A percentile compares a stretch with the other conserved stretches of the same genome.
phyloP scores from a whole-genome alignment of 2,888 invertebrate genomes.

The Ophonus ardosiacus region DNA sequence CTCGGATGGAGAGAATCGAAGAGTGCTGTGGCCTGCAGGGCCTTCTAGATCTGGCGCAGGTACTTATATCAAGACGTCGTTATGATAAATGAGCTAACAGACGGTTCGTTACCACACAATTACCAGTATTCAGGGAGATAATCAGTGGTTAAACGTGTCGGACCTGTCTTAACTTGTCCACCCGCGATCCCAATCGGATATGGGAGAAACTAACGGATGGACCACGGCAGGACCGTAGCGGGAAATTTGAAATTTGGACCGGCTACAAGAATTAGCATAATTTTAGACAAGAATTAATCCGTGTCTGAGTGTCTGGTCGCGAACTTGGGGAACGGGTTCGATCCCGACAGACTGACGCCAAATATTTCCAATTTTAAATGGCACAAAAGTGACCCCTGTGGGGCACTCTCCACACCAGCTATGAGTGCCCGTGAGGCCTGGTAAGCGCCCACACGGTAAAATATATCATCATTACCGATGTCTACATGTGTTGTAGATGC shows the following conservation, averaged over 20 bases:
- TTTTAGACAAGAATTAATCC: too few species aligned
- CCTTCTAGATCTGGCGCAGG: conserved; percentile 43
- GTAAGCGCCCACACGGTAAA: too few species aligned
- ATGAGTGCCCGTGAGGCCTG: too few species aligned
- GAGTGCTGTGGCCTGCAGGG: conserved; percentile 16
- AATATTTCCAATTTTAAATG: too few species aligned
- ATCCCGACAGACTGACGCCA: too few species aligned
- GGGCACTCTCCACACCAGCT: too few species aligned
- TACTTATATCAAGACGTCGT: conserved; percentile 58
- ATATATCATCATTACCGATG: too few species aligned
- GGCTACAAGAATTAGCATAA: too few species aligned
- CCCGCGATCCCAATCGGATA: conserved; percentile 58
- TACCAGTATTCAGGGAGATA: conserved; percentile 62
- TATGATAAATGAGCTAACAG: conserved; percentile 62
- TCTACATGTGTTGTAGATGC: too few species aligned
- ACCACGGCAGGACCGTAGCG: conserved; percentile 1
- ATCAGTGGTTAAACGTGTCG: conserved; percentile 60
- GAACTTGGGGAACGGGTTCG: too few species aligned
- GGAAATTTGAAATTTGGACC: background rate
- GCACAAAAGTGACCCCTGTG: too few species aligned
- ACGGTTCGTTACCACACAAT: conserved; percentile 63
- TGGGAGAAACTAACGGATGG: conserved; percentile 22
- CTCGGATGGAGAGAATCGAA: conserved; percentile 18
- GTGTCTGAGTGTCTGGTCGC: too few species aligned
- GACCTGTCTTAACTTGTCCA: conserved; percentile 61